Percentiles rank a stretch among this genome's conserved stretches.
Evolutionary conservation across 2,888 invertebrate species (phyloP).

Genomic region (Byasa hedistus): DNA sequence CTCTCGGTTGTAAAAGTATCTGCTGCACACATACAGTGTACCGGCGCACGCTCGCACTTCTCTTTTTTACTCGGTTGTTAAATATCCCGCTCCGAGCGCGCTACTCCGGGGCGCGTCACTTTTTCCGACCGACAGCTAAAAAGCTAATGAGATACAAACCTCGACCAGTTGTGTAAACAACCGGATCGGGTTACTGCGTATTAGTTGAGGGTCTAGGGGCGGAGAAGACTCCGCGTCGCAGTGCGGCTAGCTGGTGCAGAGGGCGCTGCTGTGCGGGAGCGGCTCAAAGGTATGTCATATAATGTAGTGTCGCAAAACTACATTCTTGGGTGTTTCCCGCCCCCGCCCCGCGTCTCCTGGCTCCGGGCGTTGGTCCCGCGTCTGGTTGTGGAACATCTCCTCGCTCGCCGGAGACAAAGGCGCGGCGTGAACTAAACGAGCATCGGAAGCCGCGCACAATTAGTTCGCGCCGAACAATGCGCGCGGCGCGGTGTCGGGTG

Average conservation of each 20-base stretch:
- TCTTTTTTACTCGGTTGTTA: neutral
- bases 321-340: no score
- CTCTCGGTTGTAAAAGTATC: no score
- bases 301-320: no score
- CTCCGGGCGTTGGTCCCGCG: no score
- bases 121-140: neutral
- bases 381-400: slow-evolving; percentile 14
- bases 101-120: neutral
- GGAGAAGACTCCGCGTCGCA: neutral
- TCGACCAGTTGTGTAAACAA: neutral
- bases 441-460: slow-evolving; percentile 37
- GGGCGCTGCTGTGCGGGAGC: no score
- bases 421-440: slow-evolving; percentile 33
- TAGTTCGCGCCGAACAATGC: slow-evolving; percentile 43
- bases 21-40: no score
- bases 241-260: no score
- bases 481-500: slow-evolving; percentile 43
- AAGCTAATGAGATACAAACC: slow-evolving; percentile 1
- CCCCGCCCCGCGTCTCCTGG: no score
- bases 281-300: no score
- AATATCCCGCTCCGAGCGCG: neutral
- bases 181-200: neutral
- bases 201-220: neutral
- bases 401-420: slow-evolving; percentile 6
- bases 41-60: no score